Base-by-base conservation (phyloP, 92 coral and sea anemone species). In the Epizoanthus ramosus region DNA sequence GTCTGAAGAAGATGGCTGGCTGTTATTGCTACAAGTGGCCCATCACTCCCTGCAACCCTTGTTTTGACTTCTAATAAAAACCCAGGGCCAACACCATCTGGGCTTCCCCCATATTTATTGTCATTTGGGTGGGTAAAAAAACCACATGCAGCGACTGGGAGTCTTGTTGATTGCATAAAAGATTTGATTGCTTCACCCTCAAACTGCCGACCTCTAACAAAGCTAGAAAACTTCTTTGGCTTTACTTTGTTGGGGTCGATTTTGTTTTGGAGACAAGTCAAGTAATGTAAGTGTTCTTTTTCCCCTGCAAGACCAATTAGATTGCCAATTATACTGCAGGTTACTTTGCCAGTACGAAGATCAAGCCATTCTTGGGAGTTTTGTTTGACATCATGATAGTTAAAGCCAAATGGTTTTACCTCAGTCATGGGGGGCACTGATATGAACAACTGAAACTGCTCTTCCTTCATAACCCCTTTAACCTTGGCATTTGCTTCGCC, bases 51-150 rank as follows among this genome's bases (percentile, higher is more conserved):
- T 67, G 81, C 83, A 74, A 67, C 80, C 73, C 84, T 86, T 80
- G 80, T 82, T 71, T 88, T 88, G 18, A 88, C 65, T 56, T 84
- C 88, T 60, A 88, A 39, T 56, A 88, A 77, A 79, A 57, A 88
- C 33, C 57, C 85, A 35, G 88, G 92, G 24, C 86, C 88, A 84
- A 85, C 63, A 19, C 92, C 88, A 88, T 88, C 92, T 22, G 86
- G 86, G 63, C 92, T 88, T 31, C 82, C 92, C 43, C 86, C 84
- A 89, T 85, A 85, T 33, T n/a, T 89, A 15, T 28, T 57, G 24
- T 89, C 89, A 80, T 3, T 58, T 15, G 86, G 88, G 68, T 84
- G 92, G 52, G 81, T 84, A 25, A 84, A 88, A 66, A 57, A 79
- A 73, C 79, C 88, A 86, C 87, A 88, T n/a, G n/a, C n/a, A n/a